Conservation (phyloP, 2,113 vertebrate genomes). For the Spermophilus dauricus region DNA sequence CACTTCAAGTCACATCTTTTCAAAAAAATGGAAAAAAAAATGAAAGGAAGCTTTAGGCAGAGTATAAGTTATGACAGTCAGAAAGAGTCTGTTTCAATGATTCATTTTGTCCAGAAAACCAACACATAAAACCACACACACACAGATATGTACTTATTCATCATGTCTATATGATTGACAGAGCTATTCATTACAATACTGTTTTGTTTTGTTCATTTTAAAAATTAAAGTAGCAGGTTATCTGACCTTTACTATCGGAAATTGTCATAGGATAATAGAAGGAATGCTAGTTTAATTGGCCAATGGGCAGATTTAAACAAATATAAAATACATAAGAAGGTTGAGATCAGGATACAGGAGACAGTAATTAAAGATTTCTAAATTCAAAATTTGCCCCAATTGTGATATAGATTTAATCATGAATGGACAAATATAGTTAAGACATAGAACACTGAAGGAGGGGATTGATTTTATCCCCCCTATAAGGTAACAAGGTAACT, state of each 20-base stretch:
- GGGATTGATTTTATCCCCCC: accelerated
- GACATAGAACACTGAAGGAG: not conserved
- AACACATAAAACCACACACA: not conserved
- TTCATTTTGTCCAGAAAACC: not conserved
- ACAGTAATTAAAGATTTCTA: not conserved
- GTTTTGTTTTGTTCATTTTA: not conserved
- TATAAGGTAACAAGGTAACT: not conserved
- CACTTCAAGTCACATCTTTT: not conserved
- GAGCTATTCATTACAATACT: not conserved
- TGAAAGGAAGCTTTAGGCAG: not conserved
- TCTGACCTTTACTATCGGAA: not conserved
- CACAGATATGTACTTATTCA: not conserved
- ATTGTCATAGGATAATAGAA: not conserved
- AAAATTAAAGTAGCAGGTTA: not conserved
- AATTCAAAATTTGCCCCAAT: not conserved
- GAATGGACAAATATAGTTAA: not conserved
- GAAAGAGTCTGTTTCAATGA: not conserved
- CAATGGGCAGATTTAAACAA: not conserved
- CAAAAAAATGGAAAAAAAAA: not conserved
- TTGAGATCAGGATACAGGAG: not conserved
- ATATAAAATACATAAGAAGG: not conserved
- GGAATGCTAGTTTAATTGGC: not conserved
- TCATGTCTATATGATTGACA: not conserved
- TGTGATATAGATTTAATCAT: not conserved
- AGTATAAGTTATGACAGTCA: not conserved